Conservation (phyloP, 2,797 vertebrate species). For the Simalia tracyae region DNA sequence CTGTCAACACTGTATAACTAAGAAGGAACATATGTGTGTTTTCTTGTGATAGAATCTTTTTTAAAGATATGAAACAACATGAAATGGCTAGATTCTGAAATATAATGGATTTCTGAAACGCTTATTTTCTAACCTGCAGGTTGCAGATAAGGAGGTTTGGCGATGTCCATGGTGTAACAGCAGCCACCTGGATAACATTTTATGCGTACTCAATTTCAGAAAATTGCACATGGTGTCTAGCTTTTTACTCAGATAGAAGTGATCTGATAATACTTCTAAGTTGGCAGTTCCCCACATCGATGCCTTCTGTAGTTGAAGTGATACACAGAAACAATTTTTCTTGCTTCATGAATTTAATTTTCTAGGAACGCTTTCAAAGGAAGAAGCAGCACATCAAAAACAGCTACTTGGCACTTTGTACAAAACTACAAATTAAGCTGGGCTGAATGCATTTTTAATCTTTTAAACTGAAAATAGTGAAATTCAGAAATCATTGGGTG, state of each 20-base stretch:
- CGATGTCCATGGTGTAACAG: constrained; percentile 19
- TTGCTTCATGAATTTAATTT: constrained; percentile 55
- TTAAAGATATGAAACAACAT: neutral
- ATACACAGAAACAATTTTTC: constrained; percentile 38
- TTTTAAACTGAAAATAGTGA: constrained; percentile 19
- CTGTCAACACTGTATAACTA: neutral
- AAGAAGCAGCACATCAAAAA: constrained; percentile 4
- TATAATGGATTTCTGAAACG: neutral
- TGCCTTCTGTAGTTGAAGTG: constrained; percentile 45
- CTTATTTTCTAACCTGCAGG: neutral
- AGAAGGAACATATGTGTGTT: neutral
- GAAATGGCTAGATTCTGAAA: neutral
- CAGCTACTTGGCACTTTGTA: neutral
- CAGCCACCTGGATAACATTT: constrained; percentile 31
- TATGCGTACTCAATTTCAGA: constrained; percentile 14
- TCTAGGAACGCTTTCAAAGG: constrained; percentile 34
- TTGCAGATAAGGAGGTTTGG: neutral
- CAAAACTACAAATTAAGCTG: constrained; percentile 19
- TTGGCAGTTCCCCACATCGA: constrained; percentile 41
- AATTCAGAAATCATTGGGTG: constrained; percentile 19
- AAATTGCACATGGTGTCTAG: constrained; percentile 32
- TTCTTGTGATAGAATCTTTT: neutral
- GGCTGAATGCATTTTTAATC: constrained; percentile 10
- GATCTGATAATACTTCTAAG: constrained; percentile 31
- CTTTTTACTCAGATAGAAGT: constrained; percentile 32